Conservation (phyloP, 2,888 invertebrate species). For the Drosophila setosimentum region DNA sequence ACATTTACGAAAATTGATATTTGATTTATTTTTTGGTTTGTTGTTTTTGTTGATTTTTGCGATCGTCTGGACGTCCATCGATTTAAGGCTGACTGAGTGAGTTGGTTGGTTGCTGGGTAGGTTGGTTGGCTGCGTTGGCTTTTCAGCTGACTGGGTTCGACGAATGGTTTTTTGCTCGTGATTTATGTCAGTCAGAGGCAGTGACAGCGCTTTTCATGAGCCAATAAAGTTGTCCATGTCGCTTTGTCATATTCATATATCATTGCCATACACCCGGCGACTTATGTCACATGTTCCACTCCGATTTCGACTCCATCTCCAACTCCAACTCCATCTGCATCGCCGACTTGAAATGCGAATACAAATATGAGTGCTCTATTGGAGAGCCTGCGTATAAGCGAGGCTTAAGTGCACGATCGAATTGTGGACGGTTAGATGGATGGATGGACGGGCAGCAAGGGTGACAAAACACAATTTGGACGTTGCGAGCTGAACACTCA, state of each 20-base stretch:
- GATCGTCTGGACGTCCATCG: slow-evolving; percentile 31
- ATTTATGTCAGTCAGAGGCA: slow-evolving; percentile 78
- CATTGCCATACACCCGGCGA: slow-evolving; percentile 74
- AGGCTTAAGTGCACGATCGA: slow-evolving; percentile 71
- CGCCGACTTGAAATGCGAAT: slow-evolving; percentile 36
- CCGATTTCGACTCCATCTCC: slow-evolving; percentile 13
- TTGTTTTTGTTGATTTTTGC: slow-evolving; percentile 29
- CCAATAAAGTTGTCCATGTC: slow-evolving; percentile 80
- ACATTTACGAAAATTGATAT: slow-evolving; percentile 69
- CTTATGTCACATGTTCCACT: slow-evolving; percentile 72
- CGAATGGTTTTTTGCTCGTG: slow-evolving; percentile 59
- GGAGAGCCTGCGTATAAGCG: slow-evolving; percentile 65
- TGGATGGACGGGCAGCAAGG: slow-evolving; percentile 36
- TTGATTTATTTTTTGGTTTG: slow-evolving; percentile 66
- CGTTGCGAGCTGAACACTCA: slow-evolving; percentile 33
- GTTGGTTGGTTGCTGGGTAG: slow-evolving; percentile 2
- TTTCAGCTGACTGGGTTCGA: slow-evolving; percentile 35
- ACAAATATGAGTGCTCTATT: slow-evolving; percentile 57
- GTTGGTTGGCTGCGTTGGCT: slow-evolving; percentile 35
- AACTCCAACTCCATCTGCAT: slow-evolving; percentile 11
- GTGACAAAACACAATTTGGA: slow-evolving; percentile 77
- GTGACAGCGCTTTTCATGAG: slow-evolving; percentile 81
- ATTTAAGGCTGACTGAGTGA: slow-evolving; percentile 18
- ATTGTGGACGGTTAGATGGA: slow-evolving; percentile 44
- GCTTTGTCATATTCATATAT: slow-evolving; percentile 81